Percentiles rank a stretch among this genome's conserved stretches.
These are phyloP conservation scores for Odontocerum albicorne DNA, from an alignment of 2,888 invertebrate species.

Conservation along the genomic window DNA sequence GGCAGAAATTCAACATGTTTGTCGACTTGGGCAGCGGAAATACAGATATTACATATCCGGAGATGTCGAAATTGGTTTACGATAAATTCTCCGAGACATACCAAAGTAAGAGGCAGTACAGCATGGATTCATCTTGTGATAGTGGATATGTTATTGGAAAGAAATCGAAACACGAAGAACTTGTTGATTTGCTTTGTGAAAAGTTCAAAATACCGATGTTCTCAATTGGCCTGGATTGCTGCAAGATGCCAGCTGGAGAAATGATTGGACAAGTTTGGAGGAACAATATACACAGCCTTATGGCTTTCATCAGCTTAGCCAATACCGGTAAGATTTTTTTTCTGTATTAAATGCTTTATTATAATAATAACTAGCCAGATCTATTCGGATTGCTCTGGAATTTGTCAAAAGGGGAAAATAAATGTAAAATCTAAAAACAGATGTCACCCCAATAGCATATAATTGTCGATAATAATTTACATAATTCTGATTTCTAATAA, in stretches of 20 bases:
- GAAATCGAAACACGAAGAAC: slow-evolving; percentile 48
- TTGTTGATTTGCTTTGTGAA: slow-evolving; percentile 62
- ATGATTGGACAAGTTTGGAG: slow-evolving; percentile 74
- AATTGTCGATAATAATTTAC: too few relatives aligned
- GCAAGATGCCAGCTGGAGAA: slow-evolving; percentile 73
- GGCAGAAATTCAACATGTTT: slow-evolving; percentile 70
- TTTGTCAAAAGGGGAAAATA: too few relatives aligned
- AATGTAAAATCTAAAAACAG: too few relatives aligned
- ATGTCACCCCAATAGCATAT: too few relatives aligned
- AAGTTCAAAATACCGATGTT: slow-evolving; percentile 67
- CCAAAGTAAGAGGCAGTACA: slow-evolving; percentile 49
- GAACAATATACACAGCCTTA: slow-evolving; percentile 64
- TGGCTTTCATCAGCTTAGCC: slow-evolving; percentile 63
- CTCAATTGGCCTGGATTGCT: slow-evolving; percentile 76
- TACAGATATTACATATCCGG: slow-evolving; percentile 60
- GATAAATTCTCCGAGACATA: slow-evolving; percentile 53
- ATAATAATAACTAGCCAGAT: too few relatives aligned
- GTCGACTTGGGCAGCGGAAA: slow-evolving; percentile 76
- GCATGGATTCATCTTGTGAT: slow-evolving; percentile 46
- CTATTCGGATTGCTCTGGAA: too few relatives aligned
- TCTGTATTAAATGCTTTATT: slow-evolving; percentile 7
- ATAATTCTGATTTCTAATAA: too few relatives aligned
- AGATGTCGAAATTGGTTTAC: slow-evolving; percentile 48
- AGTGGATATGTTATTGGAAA: slow-evolving; percentile 33
- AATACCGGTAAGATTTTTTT: slow-evolving; percentile 57